phyloP scores from a whole-genome alignment of 2,113 vertebrate species.

The Hydropotes inermis region DNA sequence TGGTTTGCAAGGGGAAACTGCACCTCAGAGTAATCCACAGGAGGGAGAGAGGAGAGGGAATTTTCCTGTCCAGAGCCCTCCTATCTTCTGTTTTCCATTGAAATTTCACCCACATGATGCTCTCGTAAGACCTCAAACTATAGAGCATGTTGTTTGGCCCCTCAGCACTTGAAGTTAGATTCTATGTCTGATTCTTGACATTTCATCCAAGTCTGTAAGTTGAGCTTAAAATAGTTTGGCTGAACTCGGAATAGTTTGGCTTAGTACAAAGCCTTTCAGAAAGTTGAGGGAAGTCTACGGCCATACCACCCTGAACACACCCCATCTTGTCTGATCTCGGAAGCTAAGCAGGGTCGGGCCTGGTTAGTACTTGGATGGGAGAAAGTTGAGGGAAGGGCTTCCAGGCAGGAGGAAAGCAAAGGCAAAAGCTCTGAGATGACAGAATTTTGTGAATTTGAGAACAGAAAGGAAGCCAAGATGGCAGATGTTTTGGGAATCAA shows the following conservation, averaged over 20 bases:
- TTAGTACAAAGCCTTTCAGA: neutral
- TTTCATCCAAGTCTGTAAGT: neutral
- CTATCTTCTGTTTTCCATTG: neutral
- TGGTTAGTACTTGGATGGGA: no score
- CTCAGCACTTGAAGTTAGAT: neutral
- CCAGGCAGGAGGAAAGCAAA: neutral
- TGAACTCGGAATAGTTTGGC: neutral
- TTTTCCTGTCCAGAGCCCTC: neutral
- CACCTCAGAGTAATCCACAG: neutral
- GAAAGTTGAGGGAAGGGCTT: neutral
- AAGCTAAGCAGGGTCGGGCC: no score
- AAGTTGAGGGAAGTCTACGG: neutral
- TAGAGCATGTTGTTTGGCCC: neutral
- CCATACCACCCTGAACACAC: no score
- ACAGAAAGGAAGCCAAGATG: neutral
- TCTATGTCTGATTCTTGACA: neutral
- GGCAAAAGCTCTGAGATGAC: neutral
- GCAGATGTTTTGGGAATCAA: neutral
- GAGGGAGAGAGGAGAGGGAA: neutral
- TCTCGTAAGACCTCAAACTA: neutral
- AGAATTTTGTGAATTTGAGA: neutral
- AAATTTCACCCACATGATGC: neutral
- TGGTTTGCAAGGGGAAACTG: neutral
- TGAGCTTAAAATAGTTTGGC: neutral
- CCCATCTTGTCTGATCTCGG: no score